Evolutionary conservation across 2,113 vertebrate species (phyloP).

Genomic region (Trichomycterus rosablanca): DNA sequence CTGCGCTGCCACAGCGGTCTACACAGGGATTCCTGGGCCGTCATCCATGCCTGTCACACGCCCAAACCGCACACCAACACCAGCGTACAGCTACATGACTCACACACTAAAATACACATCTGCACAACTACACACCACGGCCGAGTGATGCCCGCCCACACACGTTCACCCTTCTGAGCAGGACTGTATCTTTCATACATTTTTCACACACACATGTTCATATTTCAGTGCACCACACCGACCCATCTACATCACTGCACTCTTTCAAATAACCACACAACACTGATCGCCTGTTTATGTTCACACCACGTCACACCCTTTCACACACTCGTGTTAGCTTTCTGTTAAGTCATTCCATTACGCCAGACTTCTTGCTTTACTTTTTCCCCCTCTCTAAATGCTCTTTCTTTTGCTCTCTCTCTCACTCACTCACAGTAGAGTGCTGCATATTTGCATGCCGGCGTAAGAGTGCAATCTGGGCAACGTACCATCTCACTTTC

Average conservation of each 20-base stretch:
- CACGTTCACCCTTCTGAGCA: background rate
- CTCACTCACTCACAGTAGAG: background rate
- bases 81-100: constrained; percentile 8
- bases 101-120: background rate
- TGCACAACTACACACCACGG: constrained; percentile 23
- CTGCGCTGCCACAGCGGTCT: constrained; percentile 21
- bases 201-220: background rate
- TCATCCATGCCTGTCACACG: constrained; percentile 40
- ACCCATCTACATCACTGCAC: constrained; percentile 15
- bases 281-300: constrained; percentile 27
- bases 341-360: constrained; percentile 27
- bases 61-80: constrained; percentile 26
- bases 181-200: background rate
- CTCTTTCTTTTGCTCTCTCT: too few species aligned
- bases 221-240: background rate
- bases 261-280: constrained; percentile 23
- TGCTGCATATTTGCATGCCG: background rate
- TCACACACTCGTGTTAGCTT: constrained; percentile 7
- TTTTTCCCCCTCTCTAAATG: background rate
- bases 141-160: constrained; percentile 6
- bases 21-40: constrained; percentile 43
- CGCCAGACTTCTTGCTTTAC: constrained; percentile 1
- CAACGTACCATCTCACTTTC: background rate
- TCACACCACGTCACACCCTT: constrained; percentile 15
- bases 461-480: constrained; percentile 11